Percentiles rank a stretch among this genome's conserved stretches.
Conservation (phyloP, 2,113 vertebrate species). For the Cebus imitator region DNA sequence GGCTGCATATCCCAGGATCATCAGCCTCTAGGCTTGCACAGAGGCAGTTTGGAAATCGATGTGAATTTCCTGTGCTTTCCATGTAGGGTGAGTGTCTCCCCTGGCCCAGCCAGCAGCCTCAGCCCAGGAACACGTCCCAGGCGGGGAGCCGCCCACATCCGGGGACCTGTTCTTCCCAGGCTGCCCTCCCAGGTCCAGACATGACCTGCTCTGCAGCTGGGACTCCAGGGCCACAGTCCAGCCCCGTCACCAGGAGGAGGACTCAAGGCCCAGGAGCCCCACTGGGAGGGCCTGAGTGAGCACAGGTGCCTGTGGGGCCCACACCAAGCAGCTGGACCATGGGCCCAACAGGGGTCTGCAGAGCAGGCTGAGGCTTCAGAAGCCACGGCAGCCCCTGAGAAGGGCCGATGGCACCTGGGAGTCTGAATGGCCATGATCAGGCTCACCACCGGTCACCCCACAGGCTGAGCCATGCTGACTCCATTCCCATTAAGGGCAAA, state of each 20-base stretch:
- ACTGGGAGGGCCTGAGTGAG: not conserved
- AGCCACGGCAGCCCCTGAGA: not conserved
- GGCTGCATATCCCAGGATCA: fast-evolving
- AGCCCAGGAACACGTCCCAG: not conserved
- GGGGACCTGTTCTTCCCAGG: too few species aligned
- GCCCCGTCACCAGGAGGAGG: not conserved
- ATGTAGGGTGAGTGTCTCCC: fast-evolving
- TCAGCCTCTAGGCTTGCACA: not conserved
- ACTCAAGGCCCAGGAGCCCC: not conserved
- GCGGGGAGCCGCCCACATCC: fast-evolving
- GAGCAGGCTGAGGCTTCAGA: not conserved
- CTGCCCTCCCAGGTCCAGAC: not conserved
- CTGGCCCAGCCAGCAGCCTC: not conserved
- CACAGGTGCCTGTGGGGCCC: not conserved
- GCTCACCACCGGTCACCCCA: not conserved
- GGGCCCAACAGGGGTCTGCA: not conserved
- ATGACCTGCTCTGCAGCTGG: not conserved
- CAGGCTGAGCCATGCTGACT: fast-evolving
- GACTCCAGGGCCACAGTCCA: not conserved
- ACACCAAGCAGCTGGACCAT: not conserved
- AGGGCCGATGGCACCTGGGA: not conserved
- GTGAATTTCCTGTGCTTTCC: not conserved
- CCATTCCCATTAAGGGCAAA: not conserved
- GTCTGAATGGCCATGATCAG: not conserved
- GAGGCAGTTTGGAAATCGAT: not conserved